Evolutionary conservation across 2,888 invertebrate genomes (phyloP), one percentile per base, ranked within the genome.

Genomic region (Gastracanthus pulcherrimus): DNA sequence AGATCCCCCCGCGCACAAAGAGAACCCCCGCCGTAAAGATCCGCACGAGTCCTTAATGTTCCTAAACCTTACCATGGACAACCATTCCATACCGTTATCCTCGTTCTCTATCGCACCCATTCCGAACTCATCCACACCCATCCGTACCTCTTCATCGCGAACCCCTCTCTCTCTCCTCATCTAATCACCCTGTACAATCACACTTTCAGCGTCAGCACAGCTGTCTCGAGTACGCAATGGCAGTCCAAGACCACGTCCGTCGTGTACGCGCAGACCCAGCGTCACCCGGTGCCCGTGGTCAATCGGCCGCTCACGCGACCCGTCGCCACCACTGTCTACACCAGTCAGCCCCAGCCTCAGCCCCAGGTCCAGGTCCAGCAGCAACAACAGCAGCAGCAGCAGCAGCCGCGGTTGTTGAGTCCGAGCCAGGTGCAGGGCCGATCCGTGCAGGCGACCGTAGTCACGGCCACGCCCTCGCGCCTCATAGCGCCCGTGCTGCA

Each of bases 401-500:
- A 72, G n/a, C 90, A 90, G 55, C 87, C 90, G 3, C 88, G 91
- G 9, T 79, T 90, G 62, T 87, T 90, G 6, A 87, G 88, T 9
- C 89, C 90, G 36, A 82, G 86, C 11, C 89, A 88, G 82, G 45
- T 76, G 1, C 11, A 16, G 2, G 89, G 89, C 60, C 87, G 91
- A 75, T 87, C 91, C 9, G 87, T 90, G 34, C 91, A 91, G 85
- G 88, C 90, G 6, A 89, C 90, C 3, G 90, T 91, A 80, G 88
- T 90, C 19, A 85, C 89, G 13, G 88, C 89, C 79, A 86, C 89
- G 48, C 87, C 90, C 3, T 88, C 91, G 64, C 87, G 91, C 79
- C 86, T 91, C 26, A 89, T 91, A 72, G 86, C 91, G 9, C 91
- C 91, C 16, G 89, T 90, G 36, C 75, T 90, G 31, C 90, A 90